phyloP scores from a whole-genome alignment of 2,797 vertebrate genomes.

The Ceryle rudis region DNA sequence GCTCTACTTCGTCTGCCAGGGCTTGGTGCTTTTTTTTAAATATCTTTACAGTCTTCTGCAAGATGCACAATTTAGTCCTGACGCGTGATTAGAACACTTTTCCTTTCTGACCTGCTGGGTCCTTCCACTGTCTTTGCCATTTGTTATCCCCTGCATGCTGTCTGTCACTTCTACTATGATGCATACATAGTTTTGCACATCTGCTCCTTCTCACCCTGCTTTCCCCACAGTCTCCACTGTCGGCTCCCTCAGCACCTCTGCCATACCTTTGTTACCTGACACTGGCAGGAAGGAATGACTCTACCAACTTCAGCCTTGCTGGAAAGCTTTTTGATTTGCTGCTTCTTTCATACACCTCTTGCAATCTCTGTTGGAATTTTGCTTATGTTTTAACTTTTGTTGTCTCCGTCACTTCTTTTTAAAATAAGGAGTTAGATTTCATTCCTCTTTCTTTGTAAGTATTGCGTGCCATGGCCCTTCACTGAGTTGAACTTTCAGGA shows the following conservation, averaged over 20 bases:
- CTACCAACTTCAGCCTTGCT: not conserved
- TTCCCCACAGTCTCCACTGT: not conserved
- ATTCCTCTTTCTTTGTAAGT: not conserved
- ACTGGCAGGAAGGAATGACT: not conserved
- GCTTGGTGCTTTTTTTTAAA: not conserved
- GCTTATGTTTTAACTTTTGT: not conserved
- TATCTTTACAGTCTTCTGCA: not conserved
- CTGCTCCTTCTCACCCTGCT: accelerated
- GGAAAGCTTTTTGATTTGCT: not conserved
- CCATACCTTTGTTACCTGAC: not conserved
- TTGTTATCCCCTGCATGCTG: accelerated
- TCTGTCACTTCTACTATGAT: not conserved
- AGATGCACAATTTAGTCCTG: not conserved
- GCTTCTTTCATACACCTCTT: not conserved
- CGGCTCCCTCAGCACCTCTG: not conserved
- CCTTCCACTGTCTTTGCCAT: not conserved
- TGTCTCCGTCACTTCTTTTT: not conserved
- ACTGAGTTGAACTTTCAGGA: not conserved
- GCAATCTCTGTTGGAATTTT: not conserved
- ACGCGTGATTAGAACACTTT: not conserved
- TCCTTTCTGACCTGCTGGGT: not conserved
- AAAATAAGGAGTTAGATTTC: not conserved
- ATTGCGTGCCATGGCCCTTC: not conserved
- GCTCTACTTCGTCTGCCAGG: not conserved
- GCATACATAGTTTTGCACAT: not conserved